phyloP scores from a whole-genome alignment of 64 coral and sea anemone genomes.

The Catalaphyllia jardinei region DNA sequence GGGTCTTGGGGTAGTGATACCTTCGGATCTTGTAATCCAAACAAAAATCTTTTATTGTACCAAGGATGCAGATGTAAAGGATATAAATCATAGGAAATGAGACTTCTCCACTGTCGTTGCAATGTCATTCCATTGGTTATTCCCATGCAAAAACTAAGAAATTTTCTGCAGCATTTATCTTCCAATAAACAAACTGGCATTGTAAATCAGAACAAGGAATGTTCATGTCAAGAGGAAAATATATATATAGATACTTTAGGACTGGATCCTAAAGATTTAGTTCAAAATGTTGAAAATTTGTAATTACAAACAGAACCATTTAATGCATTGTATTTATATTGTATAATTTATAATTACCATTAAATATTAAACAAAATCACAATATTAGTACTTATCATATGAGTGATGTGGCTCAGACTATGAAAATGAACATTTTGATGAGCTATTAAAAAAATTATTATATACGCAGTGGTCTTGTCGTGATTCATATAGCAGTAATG shows the following conservation, averaged over 20 bases:
- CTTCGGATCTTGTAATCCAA: no score
- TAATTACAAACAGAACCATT: not conserved
- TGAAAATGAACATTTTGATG: slow-evolving; percentile 5
- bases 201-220: not conserved
- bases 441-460: not conserved
- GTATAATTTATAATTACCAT: slow-evolving; percentile 29
- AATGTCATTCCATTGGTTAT: no score
- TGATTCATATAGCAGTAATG: no score
- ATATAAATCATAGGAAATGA: no score
- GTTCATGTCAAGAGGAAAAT: not conserved
- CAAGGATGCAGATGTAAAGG: no score
- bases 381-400: not conserved
- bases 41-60: no score
- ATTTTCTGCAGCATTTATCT: not conserved
- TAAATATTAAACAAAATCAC: not conserved
- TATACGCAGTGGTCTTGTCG: not conserved
- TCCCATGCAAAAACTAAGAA: no score
- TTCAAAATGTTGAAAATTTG: slow-evolving; percentile 14
- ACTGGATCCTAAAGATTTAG: slow-evolving; percentile 27
- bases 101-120: no score
- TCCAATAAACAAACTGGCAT: not conserved
- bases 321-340: slow-evolving; percentile 38
- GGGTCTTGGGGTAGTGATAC: no score
- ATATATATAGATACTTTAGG: not conserved
- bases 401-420: slow-evolving; percentile 13